Evolutionary conservation across 2,113 vertebrate genomes (phyloP).

Genomic region (Rhegmatorhina hoffmannsi): DNA sequence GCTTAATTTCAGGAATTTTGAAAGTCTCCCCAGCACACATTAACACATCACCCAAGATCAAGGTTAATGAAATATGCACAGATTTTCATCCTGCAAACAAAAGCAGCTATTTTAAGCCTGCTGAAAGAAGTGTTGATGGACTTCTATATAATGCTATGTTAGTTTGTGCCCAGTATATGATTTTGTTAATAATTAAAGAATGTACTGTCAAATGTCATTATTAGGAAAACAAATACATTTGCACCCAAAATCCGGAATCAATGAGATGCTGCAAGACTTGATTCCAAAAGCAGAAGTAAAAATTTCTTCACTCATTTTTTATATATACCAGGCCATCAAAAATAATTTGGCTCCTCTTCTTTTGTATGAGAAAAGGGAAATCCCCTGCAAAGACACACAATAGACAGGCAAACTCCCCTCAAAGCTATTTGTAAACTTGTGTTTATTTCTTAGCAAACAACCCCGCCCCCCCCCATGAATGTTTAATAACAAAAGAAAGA

Average conservation of each 20-base stretch:
- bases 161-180: neutral
- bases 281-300: neutral
- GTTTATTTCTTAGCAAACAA: neutral
- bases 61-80: neutral
- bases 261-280: neutral
- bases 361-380: neutral
- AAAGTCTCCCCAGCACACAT: neutral
- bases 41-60: neutral
- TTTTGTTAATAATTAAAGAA: neutral
- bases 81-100: neutral
- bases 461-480: no score
- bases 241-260: neutral
- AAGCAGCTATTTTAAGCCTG: neutral
- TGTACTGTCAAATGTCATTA: rapidly evolving
- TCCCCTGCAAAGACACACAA: neutral
- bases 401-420: neutral
- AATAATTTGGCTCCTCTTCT: neutral
- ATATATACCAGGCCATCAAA: neutral
- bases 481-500: neutral
- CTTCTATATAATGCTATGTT: neutral
- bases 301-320: neutral
- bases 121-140: neutral
- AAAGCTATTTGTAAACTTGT: neutral
- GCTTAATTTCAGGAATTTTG: neutral
- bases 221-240: neutral